Evolutionary conservation across 2,888 invertebrate species (phyloP).

Genomic region (Phorcus lineatus): DNA sequence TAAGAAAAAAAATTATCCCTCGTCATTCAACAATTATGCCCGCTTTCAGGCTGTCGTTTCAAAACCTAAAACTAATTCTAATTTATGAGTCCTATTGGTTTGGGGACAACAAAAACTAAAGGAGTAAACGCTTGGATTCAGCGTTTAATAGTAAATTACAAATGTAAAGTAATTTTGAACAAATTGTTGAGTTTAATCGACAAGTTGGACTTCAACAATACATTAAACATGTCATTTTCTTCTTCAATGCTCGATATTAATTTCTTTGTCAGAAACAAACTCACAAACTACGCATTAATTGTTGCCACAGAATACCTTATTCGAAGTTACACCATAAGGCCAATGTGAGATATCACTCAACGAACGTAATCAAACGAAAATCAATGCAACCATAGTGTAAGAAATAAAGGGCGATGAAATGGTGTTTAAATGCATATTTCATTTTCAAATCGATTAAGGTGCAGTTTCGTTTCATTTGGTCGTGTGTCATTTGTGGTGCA

Average conservation of each 20-base stretch:
- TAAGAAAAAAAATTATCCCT: too few species aligned
- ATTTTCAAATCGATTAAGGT: not conserved
- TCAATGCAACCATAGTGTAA: not conserved
- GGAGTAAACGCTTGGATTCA: not conserved
- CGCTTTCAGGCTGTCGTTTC: not conserved
- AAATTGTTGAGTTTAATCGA: not conserved
- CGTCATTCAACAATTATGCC: not conserved
- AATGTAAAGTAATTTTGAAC: not conserved
- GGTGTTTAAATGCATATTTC: constrained; percentile 15
- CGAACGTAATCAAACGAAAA: not conserved
- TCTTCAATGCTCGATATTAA: not conserved
- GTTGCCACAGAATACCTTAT: not conserved
- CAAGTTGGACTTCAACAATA: not conserved
- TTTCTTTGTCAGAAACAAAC: not conserved
- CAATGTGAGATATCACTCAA: not conserved
- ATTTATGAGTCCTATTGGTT: too few species aligned
- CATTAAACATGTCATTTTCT: constrained; percentile 2
- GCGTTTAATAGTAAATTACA: not conserved
- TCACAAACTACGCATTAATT: constrained; percentile 13
- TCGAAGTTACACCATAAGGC: not conserved
- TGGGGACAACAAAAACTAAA: too few species aligned
- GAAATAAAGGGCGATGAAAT: not conserved
- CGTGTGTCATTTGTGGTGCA: not conserved
- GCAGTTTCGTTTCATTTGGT: not conserved
- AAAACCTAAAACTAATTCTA: not conserved